phyloP scores from a whole-genome alignment of 2,797 vertebrate genomes.

The Acrossocheilus wenchowensis region DNA sequence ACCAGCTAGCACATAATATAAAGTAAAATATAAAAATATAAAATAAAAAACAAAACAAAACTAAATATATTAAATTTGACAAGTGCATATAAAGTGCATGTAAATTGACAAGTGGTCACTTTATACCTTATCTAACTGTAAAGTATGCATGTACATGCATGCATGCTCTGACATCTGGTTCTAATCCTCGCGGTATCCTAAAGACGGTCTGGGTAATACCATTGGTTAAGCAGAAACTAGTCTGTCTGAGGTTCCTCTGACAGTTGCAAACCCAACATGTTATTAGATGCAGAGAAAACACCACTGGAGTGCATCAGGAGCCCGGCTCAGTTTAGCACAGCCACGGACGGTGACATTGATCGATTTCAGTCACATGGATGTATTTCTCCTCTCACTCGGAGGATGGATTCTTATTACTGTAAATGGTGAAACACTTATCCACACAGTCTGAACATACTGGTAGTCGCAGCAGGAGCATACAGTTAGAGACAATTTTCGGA shows the following conservation, averaged over 20 bases:
- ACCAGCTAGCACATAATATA: neutral
- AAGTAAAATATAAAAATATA: neutral
- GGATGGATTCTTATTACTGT: slow-evolving; percentile 44
- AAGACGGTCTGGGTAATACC: slow-evolving; percentile 7
- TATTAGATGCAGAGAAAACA: slow-evolving; percentile 44
- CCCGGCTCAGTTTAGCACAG: slow-evolving; percentile 27
- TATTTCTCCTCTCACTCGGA: slow-evolving; percentile 26
- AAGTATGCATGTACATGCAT: neutral
- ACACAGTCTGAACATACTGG: slow-evolving; percentile 42
- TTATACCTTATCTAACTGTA: neutral
- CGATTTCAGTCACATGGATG: slow-evolving; percentile 28
- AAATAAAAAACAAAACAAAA: no score
- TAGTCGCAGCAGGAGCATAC: slow-evolving; percentile 32
- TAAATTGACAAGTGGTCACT: neutral
- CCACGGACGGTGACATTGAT: slow-evolving; percentile 8
- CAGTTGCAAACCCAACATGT: slow-evolving; percentile 49
- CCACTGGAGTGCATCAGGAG: slow-evolving; percentile 13
- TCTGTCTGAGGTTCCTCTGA: slow-evolving; percentile 40
- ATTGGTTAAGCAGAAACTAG: slow-evolving; percentile 34
- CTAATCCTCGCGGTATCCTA: slow-evolving; percentile 28
- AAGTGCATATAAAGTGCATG: no score
- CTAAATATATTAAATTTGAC: no score
- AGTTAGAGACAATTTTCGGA: slow-evolving; percentile 51
- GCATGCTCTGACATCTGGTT: slow-evolving; percentile 40
- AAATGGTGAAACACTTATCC: slow-evolving; percentile 39